Base-by-base conservation (phyloP, 2,797 vertebrate genomes). In the Cossypha caffra region DNA sequence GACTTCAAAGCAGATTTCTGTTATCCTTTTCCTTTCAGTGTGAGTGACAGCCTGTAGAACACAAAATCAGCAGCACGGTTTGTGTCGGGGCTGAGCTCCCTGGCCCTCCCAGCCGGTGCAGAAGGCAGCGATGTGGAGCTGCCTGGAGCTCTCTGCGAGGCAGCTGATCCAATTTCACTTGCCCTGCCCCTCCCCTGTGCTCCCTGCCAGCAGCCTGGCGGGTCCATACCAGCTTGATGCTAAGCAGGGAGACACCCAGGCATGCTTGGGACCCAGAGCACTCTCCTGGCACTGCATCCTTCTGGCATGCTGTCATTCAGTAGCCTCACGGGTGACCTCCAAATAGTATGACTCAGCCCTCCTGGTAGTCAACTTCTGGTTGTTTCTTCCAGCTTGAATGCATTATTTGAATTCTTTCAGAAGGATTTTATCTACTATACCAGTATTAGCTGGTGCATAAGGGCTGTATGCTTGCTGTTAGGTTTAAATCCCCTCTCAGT, bases 281-380 rank as follows among this genome's bases (percentile, higher is more conserved):
- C 33, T 79, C 47, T 77, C 50, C 86, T 83, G 92, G 78, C 94
- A 66, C 47, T 3, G 2, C 4, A 1, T 83, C 81, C n/a, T 77
- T 35, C 71, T 95, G 88, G 86, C 43, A 0, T 79, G 82, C 50
- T 50, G 86, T 75, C 79, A 68, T 91, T 88, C 88, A 51, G 91
- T 94, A 94, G 95, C 92, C 87, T 88, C 2, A 9, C 4, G 29
- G 42, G 76, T 96, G 73, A 95, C 84, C 78, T 92, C 75, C 73
- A 86, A 68, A 75, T 63, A 86, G 69, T 45, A 78, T 93, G 95
- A 97, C 87, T 97, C 85, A 93, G 66, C 95, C 62, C 62, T 95
- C 31, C 66, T 91, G 94, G 66, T 91, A 88, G 85, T 91, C 55
- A 86, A 17, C 62, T 94, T 93, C 72, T 86, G 54, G 19, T 73